phyloP scores from a whole-genome alignment of 64 coral and sea anemone genomes.

The Catalaphyllia jardinei region DNA sequence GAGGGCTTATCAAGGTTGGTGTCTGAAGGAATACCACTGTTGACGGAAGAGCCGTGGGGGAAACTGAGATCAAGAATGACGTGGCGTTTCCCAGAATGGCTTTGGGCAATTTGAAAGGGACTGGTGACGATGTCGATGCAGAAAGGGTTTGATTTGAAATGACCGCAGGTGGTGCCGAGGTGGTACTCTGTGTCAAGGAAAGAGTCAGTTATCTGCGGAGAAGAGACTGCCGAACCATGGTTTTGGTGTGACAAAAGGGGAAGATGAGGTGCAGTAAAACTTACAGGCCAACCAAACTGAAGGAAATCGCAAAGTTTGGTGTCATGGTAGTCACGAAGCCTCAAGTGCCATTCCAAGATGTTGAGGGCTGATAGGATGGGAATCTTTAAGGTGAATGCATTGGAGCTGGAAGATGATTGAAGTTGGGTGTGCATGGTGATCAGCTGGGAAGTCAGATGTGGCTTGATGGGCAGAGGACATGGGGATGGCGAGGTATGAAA shows the following conservation, averaged over 20 bases:
- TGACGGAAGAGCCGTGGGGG: not conserved
- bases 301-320: not conserved
- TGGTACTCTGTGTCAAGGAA: not conserved
- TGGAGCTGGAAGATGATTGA: no score
- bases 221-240: not conserved
- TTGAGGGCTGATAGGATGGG: not conserved
- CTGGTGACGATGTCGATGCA: not conserved
- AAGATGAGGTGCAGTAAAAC: not conserved
- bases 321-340: not conserved
- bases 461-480: no score
- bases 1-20: no score
- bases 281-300: conserved; percentile 5
- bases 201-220: not conserved
- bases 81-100: not conserved
- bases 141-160: not conserved
- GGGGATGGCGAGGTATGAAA: no score
- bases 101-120: no score
- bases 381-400: not conserved
- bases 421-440: no score
- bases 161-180: not conserved
- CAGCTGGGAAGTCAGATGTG: no score
- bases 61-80: conserved; percentile 22
- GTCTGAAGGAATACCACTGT: no score
- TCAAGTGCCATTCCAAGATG: not conserved
- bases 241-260: not conserved